Evolutionary conservation across 2,113 vertebrate genomes (phyloP).

Genomic region (Bambusicola thoracicus): DNA sequence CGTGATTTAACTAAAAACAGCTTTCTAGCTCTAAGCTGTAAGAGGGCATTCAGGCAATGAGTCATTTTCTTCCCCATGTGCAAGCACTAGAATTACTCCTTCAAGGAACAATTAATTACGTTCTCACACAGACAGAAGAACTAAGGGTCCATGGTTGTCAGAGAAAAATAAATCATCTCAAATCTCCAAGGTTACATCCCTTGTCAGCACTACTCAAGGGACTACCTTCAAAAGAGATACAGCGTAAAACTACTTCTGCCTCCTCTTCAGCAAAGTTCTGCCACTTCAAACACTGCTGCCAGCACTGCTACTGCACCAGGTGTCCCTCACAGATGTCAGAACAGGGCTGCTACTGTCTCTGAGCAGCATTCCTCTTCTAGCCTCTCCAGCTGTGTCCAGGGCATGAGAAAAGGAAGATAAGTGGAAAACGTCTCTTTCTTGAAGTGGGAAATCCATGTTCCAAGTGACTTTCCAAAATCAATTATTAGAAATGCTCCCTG

Average conservation of each 20-base stretch:
- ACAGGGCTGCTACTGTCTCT: neutral
- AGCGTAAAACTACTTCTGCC: neutral
- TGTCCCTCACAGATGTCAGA: neutral
- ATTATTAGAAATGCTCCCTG: neutral
- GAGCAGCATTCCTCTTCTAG: fast-evolving
- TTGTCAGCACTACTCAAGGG: neutral
- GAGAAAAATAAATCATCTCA: neutral
- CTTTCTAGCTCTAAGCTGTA: neutral
- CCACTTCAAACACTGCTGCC: neutral
- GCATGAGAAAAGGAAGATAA: neutral
- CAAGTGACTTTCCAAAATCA: neutral
- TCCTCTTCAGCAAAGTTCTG: neutral
- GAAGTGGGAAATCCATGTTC: neutral
- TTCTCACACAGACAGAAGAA: neutral
- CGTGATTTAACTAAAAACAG: neutral
- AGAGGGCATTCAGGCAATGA: neutral
- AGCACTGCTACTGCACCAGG: neutral
- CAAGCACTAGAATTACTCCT: neutral
- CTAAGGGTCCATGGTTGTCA: neutral
- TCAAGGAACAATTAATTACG: neutral
- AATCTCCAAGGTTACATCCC: neutral
- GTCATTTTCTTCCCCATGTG: neutral
- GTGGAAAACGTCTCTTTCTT: neutral
- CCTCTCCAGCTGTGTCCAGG: neutral
- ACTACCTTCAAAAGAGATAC: neutral